phyloP scores from a whole-genome alignment of 2,888 invertebrate species.

The Therioaphis trifolii region DNA sequence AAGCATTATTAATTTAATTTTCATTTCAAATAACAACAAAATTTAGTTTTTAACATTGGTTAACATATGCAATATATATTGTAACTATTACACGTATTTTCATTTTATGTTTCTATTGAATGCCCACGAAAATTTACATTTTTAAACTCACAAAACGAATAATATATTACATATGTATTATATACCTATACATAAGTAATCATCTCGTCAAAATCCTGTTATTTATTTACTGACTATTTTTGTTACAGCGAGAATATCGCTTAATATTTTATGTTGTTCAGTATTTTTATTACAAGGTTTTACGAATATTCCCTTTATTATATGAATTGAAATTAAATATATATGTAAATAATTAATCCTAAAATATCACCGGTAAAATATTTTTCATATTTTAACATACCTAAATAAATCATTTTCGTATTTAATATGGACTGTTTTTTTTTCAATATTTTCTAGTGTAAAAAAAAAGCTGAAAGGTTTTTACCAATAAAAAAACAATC shows the following conservation, averaged over 20 bases:
- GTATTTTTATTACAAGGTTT: conserved; percentile 33
- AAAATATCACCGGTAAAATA: conserved; percentile 33
- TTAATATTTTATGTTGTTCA: conserved; percentile 31
- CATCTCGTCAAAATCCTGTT: conserved; percentile 53
- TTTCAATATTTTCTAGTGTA: background rate
- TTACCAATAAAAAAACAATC: background rate
- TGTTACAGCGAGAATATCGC: conserved; percentile 19
- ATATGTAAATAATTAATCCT: conserved; percentile 52
- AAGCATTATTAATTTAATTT: too few relatives aligned
- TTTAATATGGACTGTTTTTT: background rate
- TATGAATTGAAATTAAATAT: conserved; percentile 23
- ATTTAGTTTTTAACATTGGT: too few relatives aligned
- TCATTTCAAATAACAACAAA: too few relatives aligned
- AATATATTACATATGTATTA: too few relatives aligned
- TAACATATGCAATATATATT: too few relatives aligned
- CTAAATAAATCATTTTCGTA: conserved; percentile 22
- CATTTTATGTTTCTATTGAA: background rate
- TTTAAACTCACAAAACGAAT: background rate
- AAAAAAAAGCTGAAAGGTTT: background rate
- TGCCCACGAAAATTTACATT: conserved; percentile 36
- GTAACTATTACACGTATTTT: too few relatives aligned
- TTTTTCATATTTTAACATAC: background rate
- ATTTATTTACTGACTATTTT: conserved; percentile 54
- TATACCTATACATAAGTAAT: conserved; percentile 46
- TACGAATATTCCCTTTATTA: background rate